Base-by-base conservation (phyloP, 1,140 invertebrate genomes). In the Protaetia brevitarsis region DNA sequence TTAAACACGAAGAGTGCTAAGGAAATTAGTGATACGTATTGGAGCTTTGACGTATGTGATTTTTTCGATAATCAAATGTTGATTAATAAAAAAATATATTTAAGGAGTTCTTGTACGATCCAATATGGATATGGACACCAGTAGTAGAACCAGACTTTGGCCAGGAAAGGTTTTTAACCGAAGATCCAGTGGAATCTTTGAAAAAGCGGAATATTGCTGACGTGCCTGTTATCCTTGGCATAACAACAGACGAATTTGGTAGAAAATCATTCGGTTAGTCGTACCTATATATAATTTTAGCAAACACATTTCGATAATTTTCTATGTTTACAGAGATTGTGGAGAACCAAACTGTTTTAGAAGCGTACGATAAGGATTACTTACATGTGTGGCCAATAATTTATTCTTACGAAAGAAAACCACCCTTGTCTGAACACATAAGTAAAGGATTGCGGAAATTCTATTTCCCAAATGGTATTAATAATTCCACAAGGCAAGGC, bases 101-200 rank as follows among this genome's bases (percentile, higher is more conserved):
- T 31, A 13, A 85, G 84, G 79, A 83, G 67, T 82, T 82, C 71
- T 70, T 79, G 8, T 74, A 67, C 8, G 80, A 88, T 74, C 86
- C 87, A 1, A 68, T 86, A 6, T 74, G 85, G 0, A 34, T 85
- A 0, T 90, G 86, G 85, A 71, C 74, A 16, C 86, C 87, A 1
- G 84, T 88, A 1, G 77, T 89, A 2, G 88, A 90, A 73, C 82
- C 82, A 0, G 82, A 87, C 71, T 82, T 85, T 66, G 86, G 86
- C 0, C 83, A 87, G 59, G 85, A 88, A 68, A 80, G 85, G 30
- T 89, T 88, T 72, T 75, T 90, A 8, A 70, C 79, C 0, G 82
- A 82, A 29, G 77, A 86, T 69, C 87, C 87, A 0, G 66, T 79
- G 3, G 79, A 82, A 10, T 76, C 84, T 0, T 82, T 88, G 6